Evolutionary conservation across 2,797 vertebrate genomes (phyloP), one percentile per base, ranked within the genome.

Genomic region (Falco novaeseelandiae): DNA sequence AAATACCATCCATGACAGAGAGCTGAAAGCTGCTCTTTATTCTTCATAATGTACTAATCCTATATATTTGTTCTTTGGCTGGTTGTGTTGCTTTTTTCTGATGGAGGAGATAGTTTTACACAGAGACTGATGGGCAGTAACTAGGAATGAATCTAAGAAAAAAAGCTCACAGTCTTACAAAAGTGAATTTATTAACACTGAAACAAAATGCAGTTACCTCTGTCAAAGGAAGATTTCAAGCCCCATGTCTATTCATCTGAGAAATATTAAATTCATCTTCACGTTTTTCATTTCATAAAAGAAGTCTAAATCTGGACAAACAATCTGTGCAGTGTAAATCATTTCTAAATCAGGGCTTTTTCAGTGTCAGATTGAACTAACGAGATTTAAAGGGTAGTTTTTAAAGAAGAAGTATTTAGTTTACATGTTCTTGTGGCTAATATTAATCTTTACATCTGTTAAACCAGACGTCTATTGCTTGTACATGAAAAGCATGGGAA

Each of bases 31-130:
- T 93, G 93, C 90, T 97, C 95, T 98, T 98, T 98, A 97, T 97
- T 98, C 97, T 98, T 98, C 95, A 94, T 98, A 98, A 98, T 96
- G 96, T 97, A 95, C 96, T 98, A 98, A 98, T 97, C 91, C 89
- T 97, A 95, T 82, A 86, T 95, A 96, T 98, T 97, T 97, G 95
- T 97, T 97, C 95, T 96, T 82, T 95, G 86, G 48, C 89, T 97
- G 91, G 73, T 84, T 95, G 63, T 95, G 80, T 92, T 95, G 76
- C 69, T 85, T 91, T 51, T 97, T 93, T 95, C 82, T 95, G 91
- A 95, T 90, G 57, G 54, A 88, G 90, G 54, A 86, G 84, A 88
- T 80, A 85, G 73, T 91, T 97, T 96, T 97, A 72, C 84, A 80
- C 62, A 71, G 90, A 97, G 94, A 94, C 22, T 58, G 93, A 97